Evolutionary conservation across 2,888 invertebrate genomes (phyloP), one percentile per base, ranked within the genome.

Genomic region (Isoperla grammatica): DNA sequence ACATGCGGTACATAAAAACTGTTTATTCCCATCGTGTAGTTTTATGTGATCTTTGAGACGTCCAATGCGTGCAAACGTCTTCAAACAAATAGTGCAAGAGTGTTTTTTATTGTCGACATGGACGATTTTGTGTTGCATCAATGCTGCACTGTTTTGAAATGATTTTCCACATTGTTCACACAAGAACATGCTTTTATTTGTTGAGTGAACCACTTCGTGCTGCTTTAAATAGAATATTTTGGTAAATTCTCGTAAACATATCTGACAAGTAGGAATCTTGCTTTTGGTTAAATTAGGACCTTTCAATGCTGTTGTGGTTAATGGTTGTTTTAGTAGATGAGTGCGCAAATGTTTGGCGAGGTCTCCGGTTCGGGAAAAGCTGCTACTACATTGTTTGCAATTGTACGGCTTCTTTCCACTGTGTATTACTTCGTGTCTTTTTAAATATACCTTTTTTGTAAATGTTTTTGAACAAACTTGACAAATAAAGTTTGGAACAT

Each of bases 91-190:
- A 15, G 61, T 57, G 46, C 69, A 69, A 12, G 63, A 59, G 35
- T 67, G 67, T 2, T 65, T 63, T 20, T 66, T 65, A 2, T 64
- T 53, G 42, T 56, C 62, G 2, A 63, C 61, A 48, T 68, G 66
- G 45, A 63, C 56, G 11, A 65, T 63, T 29, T 63, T 64, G 56
- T n/a, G 66, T 63, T 29, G 63, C 59, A 56, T 69, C 67, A 11
- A 65, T 39, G 12, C 65, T 63, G 19, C 66, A 64, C 13, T 67
- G 63, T 12, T 69, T 62, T n/a, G 74, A 69, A 79, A 79, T 1
- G 76, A 72, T 75, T 76, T 78, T 49, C 75, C 72, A 63, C 79
- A 79, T 46, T 75, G 72, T 63, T 74, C 72, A 64, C 79, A 79
- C 60, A 74, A 72, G 65, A 77, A 76, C 0, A 76, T 76, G n/a